A percentile compares a stretch with the other conserved stretches of the same genome.
Evolutionary conservation across 2,888 invertebrate genomes (phyloP).

Genomic region (Ephialtes manifestator): DNA sequence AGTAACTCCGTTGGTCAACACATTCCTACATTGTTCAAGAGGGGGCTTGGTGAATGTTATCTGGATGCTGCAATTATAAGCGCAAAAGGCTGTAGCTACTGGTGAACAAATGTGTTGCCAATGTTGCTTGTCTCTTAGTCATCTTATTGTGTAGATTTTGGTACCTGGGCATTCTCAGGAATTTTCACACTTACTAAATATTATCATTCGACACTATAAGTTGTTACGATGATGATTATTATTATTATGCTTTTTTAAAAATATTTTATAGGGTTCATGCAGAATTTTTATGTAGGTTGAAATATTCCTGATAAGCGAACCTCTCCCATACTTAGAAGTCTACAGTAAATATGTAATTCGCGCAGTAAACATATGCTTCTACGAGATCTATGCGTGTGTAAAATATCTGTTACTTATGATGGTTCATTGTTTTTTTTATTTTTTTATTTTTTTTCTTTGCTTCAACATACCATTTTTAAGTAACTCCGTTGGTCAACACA

Average conservation of each 20-base stretch:
- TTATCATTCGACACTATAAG: too few relatives aligned
- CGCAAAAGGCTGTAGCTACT: neutral
- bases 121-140: neutral
- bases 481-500: neutral
- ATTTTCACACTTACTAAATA: too few relatives aligned
- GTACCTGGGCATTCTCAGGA: too few relatives aligned
- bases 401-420: neutral
- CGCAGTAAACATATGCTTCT: neutral
- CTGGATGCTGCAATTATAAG: neutral
- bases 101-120: neutral
- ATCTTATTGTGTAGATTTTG: neutral
- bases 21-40: neutral
- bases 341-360: neutral
- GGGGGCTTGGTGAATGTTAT: neutral
- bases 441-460: too few relatives aligned
- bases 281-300: conserved; percentile 47
- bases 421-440: neutral
- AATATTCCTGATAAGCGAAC: conserved; percentile 49
- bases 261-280: too few relatives aligned
- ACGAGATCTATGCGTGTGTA: neutral
- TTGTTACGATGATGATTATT: too few relatives aligned
- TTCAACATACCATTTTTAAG: neutral
- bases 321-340: neutral
- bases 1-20: neutral
- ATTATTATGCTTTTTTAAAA: too few relatives aligned